Evolutionary conservation across 2,888 invertebrate species (phyloP), one percentile per base, ranked within the genome.

Genomic region (Meganola albula): DNA sequence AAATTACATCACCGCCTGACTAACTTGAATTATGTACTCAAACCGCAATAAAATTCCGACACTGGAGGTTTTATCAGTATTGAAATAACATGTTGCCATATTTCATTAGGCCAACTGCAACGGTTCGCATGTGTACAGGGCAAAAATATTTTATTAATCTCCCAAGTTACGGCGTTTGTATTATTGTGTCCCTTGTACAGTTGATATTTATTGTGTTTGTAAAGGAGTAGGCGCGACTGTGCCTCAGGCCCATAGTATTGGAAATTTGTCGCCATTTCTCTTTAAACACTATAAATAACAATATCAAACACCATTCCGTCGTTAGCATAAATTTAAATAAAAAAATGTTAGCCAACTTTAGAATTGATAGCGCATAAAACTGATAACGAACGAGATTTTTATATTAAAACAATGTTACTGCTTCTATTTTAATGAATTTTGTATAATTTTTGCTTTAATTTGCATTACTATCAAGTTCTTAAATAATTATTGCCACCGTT

Each of bases 111-210:
- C 59, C 65, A 72, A 69, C 69, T 62, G 72, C 68, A 72, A 72
- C 66, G 63, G 70, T 64, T 58, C 62, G 71, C 63, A 66, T 71
- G 70, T 72, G 70, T 70, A 64, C 67, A 53, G 55, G 62, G 70
- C 68, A 77, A 79, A 79, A 76, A 74, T 80, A 75, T 80, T 72
- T 72, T 74, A 77, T 76, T 77, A 79, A 79, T 78, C 74, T 73
- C 62, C 56, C 47, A 69, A 75, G 70, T 75, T 74, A 73, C 70
- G 65, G 50, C 62, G 60, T 63, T 60, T 64, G 65, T 60, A 68
- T 68, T 65, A 72, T 74, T 75, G 67, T 71, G 62, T 68, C 57
- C 63, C 67, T 64, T 67, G 68, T 74, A 63, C 59, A 64, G 49
- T 44, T 53, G 50, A 73, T 72, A 75, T 77, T 75, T 76, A 75